These are phyloP conservation scores for Synanceia verrucosa DNA, from an alignment of 2,797 vertebrate species.

Conservation along the genomic window DNA sequence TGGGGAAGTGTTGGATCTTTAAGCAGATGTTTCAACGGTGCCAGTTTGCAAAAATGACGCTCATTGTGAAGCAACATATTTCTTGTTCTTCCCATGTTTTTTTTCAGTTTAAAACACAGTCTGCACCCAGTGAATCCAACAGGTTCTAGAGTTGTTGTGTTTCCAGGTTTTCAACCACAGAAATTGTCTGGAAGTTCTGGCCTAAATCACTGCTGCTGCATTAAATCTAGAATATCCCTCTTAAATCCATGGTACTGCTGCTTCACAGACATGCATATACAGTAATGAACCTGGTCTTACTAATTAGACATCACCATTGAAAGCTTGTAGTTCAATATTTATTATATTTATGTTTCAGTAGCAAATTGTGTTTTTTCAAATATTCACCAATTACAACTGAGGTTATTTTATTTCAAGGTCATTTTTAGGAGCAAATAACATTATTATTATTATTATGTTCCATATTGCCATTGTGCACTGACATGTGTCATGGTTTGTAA, in stretches of 20 bases:
- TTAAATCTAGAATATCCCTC: neutral
- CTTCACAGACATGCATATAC: neutral
- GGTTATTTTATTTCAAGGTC: no score
- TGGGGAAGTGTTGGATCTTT: no score
- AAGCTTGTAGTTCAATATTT: neutral
- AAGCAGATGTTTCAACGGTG: neutral
- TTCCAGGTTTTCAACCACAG: neutral
- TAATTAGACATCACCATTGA: neutral
- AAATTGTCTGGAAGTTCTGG: neutral
- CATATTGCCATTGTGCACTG: no score
- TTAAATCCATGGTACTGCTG: neutral
- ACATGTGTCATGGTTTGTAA: no score
- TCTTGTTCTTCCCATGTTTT: neutral
- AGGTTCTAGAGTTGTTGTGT: neutral
- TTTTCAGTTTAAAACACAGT: constrained; percentile 5
- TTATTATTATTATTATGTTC: no score
- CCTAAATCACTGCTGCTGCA: neutral
- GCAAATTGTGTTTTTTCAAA: no score
- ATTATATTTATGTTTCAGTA: no score
- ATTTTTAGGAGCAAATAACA: no score
- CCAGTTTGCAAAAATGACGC: neutral
- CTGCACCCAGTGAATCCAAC: neutral
- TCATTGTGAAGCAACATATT: neutral
- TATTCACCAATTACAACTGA: no score
- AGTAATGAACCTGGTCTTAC: no score